These are phyloP conservation scores for Suillia variegata DNA, from an alignment of 2,888 invertebrate genomes.

Conservation along the genomic window DNA sequence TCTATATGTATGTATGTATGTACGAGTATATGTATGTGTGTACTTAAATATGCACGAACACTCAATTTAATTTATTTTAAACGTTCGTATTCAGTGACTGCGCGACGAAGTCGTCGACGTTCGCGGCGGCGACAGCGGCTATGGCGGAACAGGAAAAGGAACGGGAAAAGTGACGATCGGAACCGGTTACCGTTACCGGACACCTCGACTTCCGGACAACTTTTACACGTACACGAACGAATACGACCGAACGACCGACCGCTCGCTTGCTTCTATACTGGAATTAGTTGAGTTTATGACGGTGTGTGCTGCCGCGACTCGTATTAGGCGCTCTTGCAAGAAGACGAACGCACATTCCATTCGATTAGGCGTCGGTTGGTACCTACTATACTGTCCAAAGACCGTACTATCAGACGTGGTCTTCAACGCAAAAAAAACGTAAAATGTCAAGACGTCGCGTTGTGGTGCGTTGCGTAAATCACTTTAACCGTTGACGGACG, in stretches of 20 bases:
- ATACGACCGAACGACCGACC: slow-evolving; percentile 25
- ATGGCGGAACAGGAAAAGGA: slow-evolving; percentile 61
- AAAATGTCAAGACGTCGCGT: background rate
- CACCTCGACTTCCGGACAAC: slow-evolving; percentile 62
- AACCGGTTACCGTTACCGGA: slow-evolving; percentile 64
- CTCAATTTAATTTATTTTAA: slow-evolving; percentile 43
- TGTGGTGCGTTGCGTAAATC: slow-evolving; percentile 36
- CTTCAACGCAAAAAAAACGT: background rate
- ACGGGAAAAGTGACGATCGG: slow-evolving; percentile 63
- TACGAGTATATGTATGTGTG: background rate
- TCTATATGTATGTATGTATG: slow-evolving; percentile 12
- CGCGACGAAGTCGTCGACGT: background rate
- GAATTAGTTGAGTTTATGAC: slow-evolving; percentile 31
- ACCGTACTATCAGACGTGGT: too few species aligned
- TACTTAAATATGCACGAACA: slow-evolving; percentile 23
- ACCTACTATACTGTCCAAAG: background rate
- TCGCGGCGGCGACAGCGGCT: slow-evolving; percentile 24
- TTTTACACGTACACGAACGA: slow-evolving; percentile 31
- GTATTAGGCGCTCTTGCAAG: background rate
- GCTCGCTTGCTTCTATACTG: slow-evolving; percentile 33
- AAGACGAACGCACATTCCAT: slow-evolving; percentile 12
- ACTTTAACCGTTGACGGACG: slow-evolving; percentile 23
- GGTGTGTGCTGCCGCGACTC: background rate
- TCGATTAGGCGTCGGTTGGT: background rate
- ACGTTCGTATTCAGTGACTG: slow-evolving; percentile 21